Percentiles rank a stretch among this genome's conserved stretches.
Evolutionary conservation across 2,113 vertebrate genomes (phyloP).

Genomic region (Calonectris borealis): DNA sequence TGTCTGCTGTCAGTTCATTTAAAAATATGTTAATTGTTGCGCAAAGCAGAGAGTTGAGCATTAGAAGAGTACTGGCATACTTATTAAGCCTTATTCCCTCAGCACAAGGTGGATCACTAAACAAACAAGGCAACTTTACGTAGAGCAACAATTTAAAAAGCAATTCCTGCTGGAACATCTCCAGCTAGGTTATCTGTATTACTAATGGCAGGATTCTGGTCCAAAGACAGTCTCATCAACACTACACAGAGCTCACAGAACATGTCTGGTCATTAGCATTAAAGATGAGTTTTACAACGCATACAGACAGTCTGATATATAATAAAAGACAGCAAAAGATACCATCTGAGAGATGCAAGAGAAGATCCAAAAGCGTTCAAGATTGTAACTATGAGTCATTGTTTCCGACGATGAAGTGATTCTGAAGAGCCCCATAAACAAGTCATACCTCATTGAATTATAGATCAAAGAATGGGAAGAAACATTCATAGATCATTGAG

Average conservation of each 20-base stretch:
- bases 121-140: not conserved
- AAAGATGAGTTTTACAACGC: constrained; percentile 15
- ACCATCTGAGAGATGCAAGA: constrained; percentile 24
- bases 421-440: not conserved
- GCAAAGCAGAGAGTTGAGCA: constrained; percentile 60
- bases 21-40: constrained; percentile 44
- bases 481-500: not conserved
- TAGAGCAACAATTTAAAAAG: not conserved
- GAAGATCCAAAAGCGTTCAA: constrained; percentile 9
- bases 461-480: not conserved
- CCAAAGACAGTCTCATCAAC: not conserved
- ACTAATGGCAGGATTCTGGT: not conserved
- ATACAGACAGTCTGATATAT: not conserved
- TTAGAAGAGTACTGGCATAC: constrained; percentile 17
- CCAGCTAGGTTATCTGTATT: constrained; percentile 5
- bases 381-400: not conserved
- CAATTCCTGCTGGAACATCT: not conserved
- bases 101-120: constrained; percentile 10
- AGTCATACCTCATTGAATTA: not conserved
- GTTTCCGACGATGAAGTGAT: not conserved
- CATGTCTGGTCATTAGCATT: constrained; percentile 21
- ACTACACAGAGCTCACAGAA: not conserved
- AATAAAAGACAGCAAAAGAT: not conserved
- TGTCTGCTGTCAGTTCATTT: constrained; percentile 68
- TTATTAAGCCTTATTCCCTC: constrained; percentile 31